Evolutionary conservation across 1,140 invertebrate genomes (phyloP), one percentile per base, ranked within the genome.

Genomic region (Harpegnathos saltator): DNA sequence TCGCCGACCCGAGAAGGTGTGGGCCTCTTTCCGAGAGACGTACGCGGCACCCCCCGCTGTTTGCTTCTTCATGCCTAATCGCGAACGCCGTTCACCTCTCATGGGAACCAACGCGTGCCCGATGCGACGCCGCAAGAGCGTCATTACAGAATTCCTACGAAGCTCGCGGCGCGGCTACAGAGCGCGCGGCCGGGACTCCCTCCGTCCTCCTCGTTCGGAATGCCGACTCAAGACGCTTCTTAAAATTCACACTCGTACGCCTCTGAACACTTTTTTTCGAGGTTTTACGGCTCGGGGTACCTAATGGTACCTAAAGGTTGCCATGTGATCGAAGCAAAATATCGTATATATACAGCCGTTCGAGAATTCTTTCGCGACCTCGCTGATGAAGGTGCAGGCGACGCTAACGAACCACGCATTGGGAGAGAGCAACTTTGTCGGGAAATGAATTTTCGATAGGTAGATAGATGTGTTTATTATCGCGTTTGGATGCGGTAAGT

Each of bases 11-110:
- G 56, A 66, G 78, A 82, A 86, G 75, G 89, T 90, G 87, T 90
- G 83, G 85, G 90, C 74, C 74, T 84, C 80, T 88, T 87, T 86
- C 83, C 81, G 65, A 68, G 80, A 87, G 80, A 87, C 81, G 87
- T 83, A 90, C 83, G 77, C 58, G 83, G 68, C 88, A 77, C 90
- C 92, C 89, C 91, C 90, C 75, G 90, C 90, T 81, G 90, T 84
- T 90, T 74, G 77, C 88, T 91, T 92, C 91, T 92, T 91, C 91
- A 90, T 92, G 88, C 84, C 84, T 91, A 91, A 93, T 92, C 87
- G 86, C 65, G 84, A 84, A 58, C 65, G 24, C n/a, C 24, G 77
- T 69, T 77, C 54, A 50, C 54, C 86, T 90, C 89, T 90, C 89
- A 92, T 90, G 92, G 91, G 91, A 92, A 91, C 90, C 26, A 78